Base-by-base conservation (phyloP, 1,140 invertebrate species). In the Cyrtorhinus lividipennis region DNA sequence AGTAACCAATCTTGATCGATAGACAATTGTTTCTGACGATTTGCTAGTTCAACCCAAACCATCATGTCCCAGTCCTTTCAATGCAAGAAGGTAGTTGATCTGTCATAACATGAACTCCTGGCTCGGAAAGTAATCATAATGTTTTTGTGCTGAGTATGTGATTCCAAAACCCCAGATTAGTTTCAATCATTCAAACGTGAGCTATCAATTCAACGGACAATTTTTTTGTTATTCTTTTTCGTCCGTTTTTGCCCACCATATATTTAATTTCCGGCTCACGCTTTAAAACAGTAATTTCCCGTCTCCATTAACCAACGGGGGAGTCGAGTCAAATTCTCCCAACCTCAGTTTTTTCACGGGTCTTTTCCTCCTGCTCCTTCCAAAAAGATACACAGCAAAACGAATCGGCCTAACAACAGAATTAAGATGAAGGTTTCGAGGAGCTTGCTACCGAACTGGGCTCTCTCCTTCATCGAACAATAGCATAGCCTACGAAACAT, bases 241-340 rank as follows among this genome's bases (percentile, higher is more conserved):
- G 30, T 38, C 15, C 5, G 5, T 38, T 38, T 38, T 38, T 38
- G 5, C 15, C 30, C 5, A 38, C 30, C 15, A 8, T 38, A 53
- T 53, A 53, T 53, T 53, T 53, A 53, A 53, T 53, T 53, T 53
- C 48, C 48, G 48, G 48, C 48, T 53, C 48, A 53, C 48, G 48
- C 12, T 53, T 53, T 53, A 53, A 53, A 53, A 53, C 48, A 53
- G 20, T 53, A 53, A 53, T 53, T 53, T 53, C 48, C 20, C 48
- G 18, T 53, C 48, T 53, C 48, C 48, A 53, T 53, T 53, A 53
- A 53, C 48, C 48, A 53, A 20, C 20, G 10, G 48, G 48, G 48
- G 48, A 15, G 48, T 53, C 8, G 10, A 10, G 48, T 53, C 48
- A 53, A 53, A 53, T 53, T 53, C 48, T 22, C 48, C 20, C 48